Conservation (phyloP, 1,140 invertebrate genomes). For the Nasonia giraulti region DNA sequence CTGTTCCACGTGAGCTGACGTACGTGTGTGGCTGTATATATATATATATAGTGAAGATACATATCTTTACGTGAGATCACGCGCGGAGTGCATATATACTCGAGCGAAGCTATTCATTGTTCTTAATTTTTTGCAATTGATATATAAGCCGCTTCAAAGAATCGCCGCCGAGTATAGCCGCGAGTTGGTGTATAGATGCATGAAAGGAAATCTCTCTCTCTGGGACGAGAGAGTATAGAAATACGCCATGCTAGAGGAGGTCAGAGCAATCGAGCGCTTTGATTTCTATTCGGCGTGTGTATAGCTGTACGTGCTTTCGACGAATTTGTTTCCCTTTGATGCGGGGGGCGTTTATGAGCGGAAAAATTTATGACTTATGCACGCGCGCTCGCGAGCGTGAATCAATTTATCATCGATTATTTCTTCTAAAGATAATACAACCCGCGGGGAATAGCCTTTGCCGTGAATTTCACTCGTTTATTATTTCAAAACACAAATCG, state of each 20-base stretch:
- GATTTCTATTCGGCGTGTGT: conserved; percentile 19
- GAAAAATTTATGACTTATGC: conserved; percentile 18
- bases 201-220: background rate
- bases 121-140: conserved; percentile 38
- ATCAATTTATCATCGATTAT: conserved; percentile 1
- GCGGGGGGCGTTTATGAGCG: background rate
- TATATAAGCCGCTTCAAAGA: conserved; percentile 19
- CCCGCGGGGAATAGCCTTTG: background rate
- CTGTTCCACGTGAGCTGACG: background rate
- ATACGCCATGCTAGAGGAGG: background rate
- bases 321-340: conserved; percentile 21
- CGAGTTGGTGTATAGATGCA: background rate
- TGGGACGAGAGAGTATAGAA: background rate
- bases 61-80: too few relatives aligned
- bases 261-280: conserved; percentile 11
- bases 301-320: background rate
- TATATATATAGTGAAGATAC: too few relatives aligned
- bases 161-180: background rate
- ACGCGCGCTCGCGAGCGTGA: background rate
- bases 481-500: too few relatives aligned
- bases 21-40: background rate
- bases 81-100: background rate
- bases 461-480: background rate
- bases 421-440: background rate
- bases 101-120: conserved; percentile 26